Base-by-base conservation (phyloP, 2,113 vertebrate species). In the Hydropotes inermis region DNA sequence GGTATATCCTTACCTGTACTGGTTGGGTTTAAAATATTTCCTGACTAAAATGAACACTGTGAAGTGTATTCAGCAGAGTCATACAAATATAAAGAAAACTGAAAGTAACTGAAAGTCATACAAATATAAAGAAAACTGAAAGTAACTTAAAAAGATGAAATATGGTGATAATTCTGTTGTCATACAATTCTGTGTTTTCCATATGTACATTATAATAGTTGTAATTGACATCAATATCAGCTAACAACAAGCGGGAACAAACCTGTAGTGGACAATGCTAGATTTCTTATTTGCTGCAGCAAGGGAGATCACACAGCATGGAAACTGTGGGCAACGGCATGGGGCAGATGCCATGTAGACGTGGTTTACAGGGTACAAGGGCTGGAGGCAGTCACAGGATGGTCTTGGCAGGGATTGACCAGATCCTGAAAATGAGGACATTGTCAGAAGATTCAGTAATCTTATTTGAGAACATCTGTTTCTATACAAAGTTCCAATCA, bases 1-100 rank as follows among this genome's bases (percentile, higher is more conserved):
- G 8, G 3, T 23, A 16, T 47, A 9, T 28, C 4, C 27, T 89
- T 76, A 82, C 47, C 25, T 87, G 74, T n/a, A 82, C n/a, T 43
- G 30, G 45, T 47, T 45, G 39, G 30, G 19, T 89, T 89, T 60
- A 43, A 67, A 81, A 64, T 50, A 25, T 45, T 91, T 92, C 60
- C 45, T 86, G 76, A 67, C 64, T 76, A 25, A 85, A 94, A 64
- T 23, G 54, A 58, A 95, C 61, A 92, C 47, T 55, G 58, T 50
- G 39, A 92, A 78, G 57, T 58, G 1, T 60, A 52, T 78, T 83
- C n/a, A 79, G 47, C 43, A 54, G 28, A 60, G 78, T 82, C 55
- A 67, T n/a, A 64, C 45, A 60, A 79, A 88, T 12, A 54, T 16
- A 30, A 64, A 67, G 50, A 95, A 88, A 84, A 30, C 8, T 16